Evolutionary conservation across 2,888 invertebrate genomes (phyloP).

Genomic region (Lepidocyrtinus sp.): DNA sequence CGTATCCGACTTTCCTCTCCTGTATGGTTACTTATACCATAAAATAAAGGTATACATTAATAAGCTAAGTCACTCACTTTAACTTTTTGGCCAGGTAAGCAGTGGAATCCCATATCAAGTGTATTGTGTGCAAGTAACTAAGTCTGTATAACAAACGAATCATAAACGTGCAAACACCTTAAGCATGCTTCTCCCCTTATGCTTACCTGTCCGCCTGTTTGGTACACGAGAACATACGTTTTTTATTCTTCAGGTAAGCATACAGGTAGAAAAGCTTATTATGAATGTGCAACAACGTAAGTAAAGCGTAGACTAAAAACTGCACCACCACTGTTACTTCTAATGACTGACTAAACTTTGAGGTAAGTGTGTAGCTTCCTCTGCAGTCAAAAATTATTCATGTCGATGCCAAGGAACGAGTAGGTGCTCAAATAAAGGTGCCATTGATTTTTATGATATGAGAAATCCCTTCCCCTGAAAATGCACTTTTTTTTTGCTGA

Average conservation of each 20-base stretch:
- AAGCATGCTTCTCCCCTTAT: slow-evolving; percentile 20
- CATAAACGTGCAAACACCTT: slow-evolving; percentile 21
- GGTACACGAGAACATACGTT: slow-evolving; percentile 9
- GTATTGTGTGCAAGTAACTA: slow-evolving; percentile 14
- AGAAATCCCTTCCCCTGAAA: background rate
- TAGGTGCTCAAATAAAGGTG: slow-evolving; percentile 7
- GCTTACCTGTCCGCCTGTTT: slow-evolving; percentile 35
- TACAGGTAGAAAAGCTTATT: slow-evolving; percentile 38
- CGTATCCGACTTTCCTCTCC: slow-evolving; percentile 56
- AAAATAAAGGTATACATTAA: slow-evolving; percentile 20
- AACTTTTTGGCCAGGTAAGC: slow-evolving; percentile 14
- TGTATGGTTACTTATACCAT: slow-evolving; percentile 28
- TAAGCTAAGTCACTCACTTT: slow-evolving; percentile 1
- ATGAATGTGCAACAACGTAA: slow-evolving; percentile 45
- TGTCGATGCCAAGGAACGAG: background rate
- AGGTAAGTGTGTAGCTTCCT: background rate
- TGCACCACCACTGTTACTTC: slow-evolving; percentile 14
- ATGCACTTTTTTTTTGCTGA: slow-evolving; percentile 4
- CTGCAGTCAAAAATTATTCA: slow-evolving; percentile 2
- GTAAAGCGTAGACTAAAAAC: slow-evolving; percentile 8
- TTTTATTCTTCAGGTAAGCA: background rate
- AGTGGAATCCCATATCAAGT: slow-evolving; percentile 15
- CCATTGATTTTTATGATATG: background rate
- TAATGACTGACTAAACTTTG: slow-evolving; percentile 19
- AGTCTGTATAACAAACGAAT: slow-evolving; percentile 3